Conservation (phyloP, 1,140 invertebrate species). For the Ostrea edulis region DNA sequence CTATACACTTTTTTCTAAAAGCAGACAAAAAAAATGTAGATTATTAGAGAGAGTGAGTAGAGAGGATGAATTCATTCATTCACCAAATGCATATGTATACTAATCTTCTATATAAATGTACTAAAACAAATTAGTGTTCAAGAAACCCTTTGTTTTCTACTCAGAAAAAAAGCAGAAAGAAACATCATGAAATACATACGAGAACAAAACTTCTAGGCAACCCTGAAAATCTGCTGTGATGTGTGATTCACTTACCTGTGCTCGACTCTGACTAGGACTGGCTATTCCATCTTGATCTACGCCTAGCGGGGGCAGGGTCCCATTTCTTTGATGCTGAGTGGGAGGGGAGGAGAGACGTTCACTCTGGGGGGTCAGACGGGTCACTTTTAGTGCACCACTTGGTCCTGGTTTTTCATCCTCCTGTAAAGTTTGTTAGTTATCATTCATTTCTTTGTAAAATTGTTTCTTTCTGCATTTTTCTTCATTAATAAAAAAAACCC, state of each 20-base stretch:
- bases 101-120: not conserved
- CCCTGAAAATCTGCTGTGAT: no score
- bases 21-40: conserved; percentile 24
- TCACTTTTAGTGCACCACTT: conserved; percentile 60
- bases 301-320: conserved; percentile 56
- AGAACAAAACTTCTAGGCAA: not conserved
- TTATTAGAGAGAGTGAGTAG: not conserved
- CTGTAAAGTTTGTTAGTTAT: conserved; percentile 26
- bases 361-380: conserved; percentile 52
- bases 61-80: not conserved
- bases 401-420: conserved; percentile 55
- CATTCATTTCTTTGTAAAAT: not conserved
- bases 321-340: conserved; percentile 53
- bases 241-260: not conserved
- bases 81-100: not conserved
- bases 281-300: conserved; percentile 42
- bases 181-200: not conserved
- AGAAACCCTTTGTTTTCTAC: not conserved
- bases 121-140: not conserved
- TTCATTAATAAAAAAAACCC: no score
- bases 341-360: conserved; percentile 41
- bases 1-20: conserved; percentile 54
- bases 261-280: conserved; percentile 7
- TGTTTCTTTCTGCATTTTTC: not conserved
- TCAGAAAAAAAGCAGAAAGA: not conserved